Base-by-base conservation (phyloP, 2,888 invertebrate species). In the Bibio marci region DNA sequence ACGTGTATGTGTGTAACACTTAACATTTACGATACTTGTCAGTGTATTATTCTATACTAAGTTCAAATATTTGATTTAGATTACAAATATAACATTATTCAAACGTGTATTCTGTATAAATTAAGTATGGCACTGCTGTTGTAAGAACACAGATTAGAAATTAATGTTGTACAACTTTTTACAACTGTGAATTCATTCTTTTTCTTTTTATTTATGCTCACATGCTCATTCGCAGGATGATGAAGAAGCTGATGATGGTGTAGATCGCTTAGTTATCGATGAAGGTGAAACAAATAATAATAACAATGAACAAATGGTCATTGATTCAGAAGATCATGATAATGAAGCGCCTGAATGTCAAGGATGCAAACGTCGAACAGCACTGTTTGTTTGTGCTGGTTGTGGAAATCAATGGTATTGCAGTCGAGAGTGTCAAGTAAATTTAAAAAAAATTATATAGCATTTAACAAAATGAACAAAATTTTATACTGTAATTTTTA, bases 331-430 rank as follows among this genome's bases (percentile, higher is more conserved):
- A 34, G 47, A 63, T 34, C 62, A 64, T 45, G 66, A 66, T 41
- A 61, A 64, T 47, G 59, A 64, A 44, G 62, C 62, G 46, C 82
- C 83, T 37, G 71, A 76, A 47, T 90, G 88, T 59, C 87, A 87
- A 69, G 85, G 87, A 47, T 90, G 88, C 58, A 73, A 80, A 48
- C 72, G 76, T 42, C 71, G 76, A 45, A 72, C 80, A 50, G 86
- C 87, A 43, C 83, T 81, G 63, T 88, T 82, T 55, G 83, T 86
- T 32, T 90, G 88, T 58, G 86, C 86, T 33, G 86, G 83, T 37
- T 90, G 88, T 59, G 82, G 80, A 47, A 85, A 83, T 63, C 87
- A 87, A 64, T 91, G 90, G 88, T 91, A 92, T 62, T 92, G 91
- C 69, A 87, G 86, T 55, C 70, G 86, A 40, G 81, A 85, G 47